Evolutionary conservation across 2,888 invertebrate genomes (phyloP), one percentile per base, ranked within the genome.

Genomic region (Tipula confusa): DNA sequence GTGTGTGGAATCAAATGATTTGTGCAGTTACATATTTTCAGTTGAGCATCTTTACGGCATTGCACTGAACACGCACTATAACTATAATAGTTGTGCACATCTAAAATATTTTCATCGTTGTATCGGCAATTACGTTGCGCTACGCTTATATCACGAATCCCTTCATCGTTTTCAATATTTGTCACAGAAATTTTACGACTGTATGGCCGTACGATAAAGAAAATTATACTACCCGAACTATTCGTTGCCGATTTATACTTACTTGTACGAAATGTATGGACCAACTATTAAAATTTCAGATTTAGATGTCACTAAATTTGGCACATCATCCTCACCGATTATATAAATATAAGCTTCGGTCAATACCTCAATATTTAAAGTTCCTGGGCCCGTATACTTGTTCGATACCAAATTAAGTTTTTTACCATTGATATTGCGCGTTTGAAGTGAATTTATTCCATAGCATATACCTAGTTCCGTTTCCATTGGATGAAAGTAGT

Each of bases 31-130:
- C 95, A 95, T 2, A 90, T 86, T 18, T 90, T 88, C 28, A 93
- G 86, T 86, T 94, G 94, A 0, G 92, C 92, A 84, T 90, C 89
- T 87, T 93, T 93, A 81, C 94, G 91, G 86, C 94, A 95, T 84
- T 93, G 92, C 0, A 94, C 93, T 0, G 92, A 92, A 86, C 95
- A 95, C 0, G 94, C 93, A 86, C 93, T 94, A 87, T 93, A 94
- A 80, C 94, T 48, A 87, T 95, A 95, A 84, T 91, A 90, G 0
- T 91, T 90, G 87, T 94, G 94, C 0, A 94, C 90, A 29, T 92
- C 91, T 9, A 92, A 89, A 79, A 87, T 87, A 83, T 93, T 93
- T 88, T 95, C 95, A 84, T 93, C 89, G 80, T 91, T 90, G 87
- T 94, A 95, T 9, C 93, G 92, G 86, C 95, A 95, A 82, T 93